Base-by-base conservation (phyloP, 2,888 invertebrate species). In the Trichopria drosophilae region DNA sequence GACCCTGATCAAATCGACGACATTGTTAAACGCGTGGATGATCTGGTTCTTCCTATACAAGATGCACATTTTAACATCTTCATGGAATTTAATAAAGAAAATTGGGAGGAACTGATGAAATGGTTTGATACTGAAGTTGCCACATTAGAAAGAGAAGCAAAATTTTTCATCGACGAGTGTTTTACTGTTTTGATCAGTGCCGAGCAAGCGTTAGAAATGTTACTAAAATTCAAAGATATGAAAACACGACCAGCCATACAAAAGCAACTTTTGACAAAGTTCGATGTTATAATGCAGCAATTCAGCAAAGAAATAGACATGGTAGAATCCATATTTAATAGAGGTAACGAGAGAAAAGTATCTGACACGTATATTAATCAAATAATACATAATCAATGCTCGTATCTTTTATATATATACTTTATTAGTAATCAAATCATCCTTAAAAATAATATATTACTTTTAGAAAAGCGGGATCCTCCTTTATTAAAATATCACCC, bases 1-100 rank as follows among this genome's bases (percentile, higher is more conserved):
- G 92, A 94, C 70, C 91, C 93, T 0, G 85, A 88, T 7, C 86
- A 89, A 65, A 90, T 95, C 37, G 93, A 94, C 66, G 85, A 86
- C 55, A 87, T 94, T 4, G 81, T 91, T 13, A 86, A 88, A 57
- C 84, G 89, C 51, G 88, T 94, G 1, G 87, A 86, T 63, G 84
- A 84, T 43, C 78, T 94, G 18, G 83, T 92, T 0, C 80, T 82
- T 39, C 89, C 90, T 1, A 84, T 91, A 18, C 79, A 86, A 26
- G 51, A 59, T 6, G 83, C 92, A 0, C 88, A 88, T 68, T 94
- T 92, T 71, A 90, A 94, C 68, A 83, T 93, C 9, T 95, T 90
- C 69, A 81, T 82, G 22, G 84, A 84, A 44, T 84, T 85, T 52
- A 87, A 89, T 62, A 86, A 85, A 66, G 88, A 90, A 67, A 88